A percentile compares a stretch with the other conserved stretches of the same genome.
These are phyloP conservation scores for Hassar affinis DNA, from an alignment of 2,113 vertebrate species.

Conservation along the genomic window DNA sequence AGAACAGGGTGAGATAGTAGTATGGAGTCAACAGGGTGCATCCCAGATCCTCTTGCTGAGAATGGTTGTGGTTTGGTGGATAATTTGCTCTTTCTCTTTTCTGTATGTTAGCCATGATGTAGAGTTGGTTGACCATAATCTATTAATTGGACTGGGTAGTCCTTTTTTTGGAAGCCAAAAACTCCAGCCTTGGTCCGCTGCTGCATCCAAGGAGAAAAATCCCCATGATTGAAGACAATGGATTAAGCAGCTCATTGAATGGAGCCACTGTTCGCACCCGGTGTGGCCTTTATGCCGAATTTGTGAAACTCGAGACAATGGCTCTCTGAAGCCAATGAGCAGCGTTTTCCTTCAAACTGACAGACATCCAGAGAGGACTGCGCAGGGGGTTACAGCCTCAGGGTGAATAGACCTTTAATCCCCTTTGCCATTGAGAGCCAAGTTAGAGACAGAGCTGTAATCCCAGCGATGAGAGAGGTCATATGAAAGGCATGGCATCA, in stretches of 20 bases:
- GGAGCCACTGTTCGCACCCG: slow-evolving; percentile 54
- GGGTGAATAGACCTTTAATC: slow-evolving; percentile 59
- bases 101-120: neutral
- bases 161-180: neutral
- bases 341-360: slow-evolving; percentile 57
- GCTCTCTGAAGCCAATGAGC: slow-evolving; percentile 61
- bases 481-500: slow-evolving; percentile 40
- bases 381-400: slow-evolving; percentile 28
- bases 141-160: slow-evolving; percentile 7
- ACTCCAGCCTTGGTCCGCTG: slow-evolving; percentile 28
- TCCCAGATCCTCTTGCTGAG: neutral
- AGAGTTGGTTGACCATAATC: slow-evolving; percentile 19
- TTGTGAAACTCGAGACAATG: slow-evolving; percentile 61
- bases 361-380: slow-evolving; percentile 35
- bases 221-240: slow-evolving; percentile 17
- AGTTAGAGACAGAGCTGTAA: slow-evolving; percentile 49
- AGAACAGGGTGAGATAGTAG: neutral
- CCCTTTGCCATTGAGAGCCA: slow-evolving; percentile 49
- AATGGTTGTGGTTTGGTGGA: neutral
- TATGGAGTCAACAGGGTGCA: neutral
- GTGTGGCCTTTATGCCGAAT: slow-evolving; percentile 46
- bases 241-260: slow-evolving; percentile 51
- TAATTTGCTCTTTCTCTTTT: slow-evolving; percentile 13
- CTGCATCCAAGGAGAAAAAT: slow-evolving; percentile 37
- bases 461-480: slow-evolving; percentile 54